phyloP scores from a whole-genome alignment of 2,113 vertebrate species.

The Burhinus oedicnemus region DNA sequence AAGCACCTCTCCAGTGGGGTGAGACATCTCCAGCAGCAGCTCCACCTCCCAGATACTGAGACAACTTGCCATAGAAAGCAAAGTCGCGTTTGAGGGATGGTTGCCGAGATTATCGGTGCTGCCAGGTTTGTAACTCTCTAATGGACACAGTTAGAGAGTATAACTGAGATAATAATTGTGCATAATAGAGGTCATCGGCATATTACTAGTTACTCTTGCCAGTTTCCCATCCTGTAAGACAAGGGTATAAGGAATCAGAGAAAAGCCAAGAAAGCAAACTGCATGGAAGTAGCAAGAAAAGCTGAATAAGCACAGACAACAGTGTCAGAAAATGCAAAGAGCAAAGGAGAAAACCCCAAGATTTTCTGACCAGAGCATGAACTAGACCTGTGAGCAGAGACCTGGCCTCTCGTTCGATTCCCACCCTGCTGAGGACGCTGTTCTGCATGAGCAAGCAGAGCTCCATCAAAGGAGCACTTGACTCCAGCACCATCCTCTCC shows the following conservation, averaged over 20 bases:
- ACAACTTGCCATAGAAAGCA: background rate
- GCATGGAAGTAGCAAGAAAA: background rate
- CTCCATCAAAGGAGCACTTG: background rate
- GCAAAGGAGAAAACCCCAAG: background rate
- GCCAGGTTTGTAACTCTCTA: background rate
- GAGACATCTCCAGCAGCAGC: background rate
- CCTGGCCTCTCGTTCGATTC: fast-evolving
- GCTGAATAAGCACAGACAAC: background rate
- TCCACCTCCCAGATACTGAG: background rate
- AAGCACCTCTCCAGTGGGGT: background rate
- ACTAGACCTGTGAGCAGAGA: background rate
- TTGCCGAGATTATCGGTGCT: fast-evolving
- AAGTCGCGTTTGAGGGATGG: background rate
- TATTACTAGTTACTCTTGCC: background rate
- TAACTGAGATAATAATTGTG: background rate
- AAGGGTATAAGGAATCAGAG: background rate
- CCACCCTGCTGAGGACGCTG: background rate
- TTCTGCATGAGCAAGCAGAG: background rate
- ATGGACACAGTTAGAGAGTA: background rate
- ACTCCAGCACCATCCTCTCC: background rate
- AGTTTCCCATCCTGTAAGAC: background rate
- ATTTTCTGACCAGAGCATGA: background rate
- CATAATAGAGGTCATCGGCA: background rate
- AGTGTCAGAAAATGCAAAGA: background rate
- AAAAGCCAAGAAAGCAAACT: background rate